Conservation (phyloP, 30 jellyfish, hydroid and myxozoan genomes). For the Hydractinia echinata region DNA sequence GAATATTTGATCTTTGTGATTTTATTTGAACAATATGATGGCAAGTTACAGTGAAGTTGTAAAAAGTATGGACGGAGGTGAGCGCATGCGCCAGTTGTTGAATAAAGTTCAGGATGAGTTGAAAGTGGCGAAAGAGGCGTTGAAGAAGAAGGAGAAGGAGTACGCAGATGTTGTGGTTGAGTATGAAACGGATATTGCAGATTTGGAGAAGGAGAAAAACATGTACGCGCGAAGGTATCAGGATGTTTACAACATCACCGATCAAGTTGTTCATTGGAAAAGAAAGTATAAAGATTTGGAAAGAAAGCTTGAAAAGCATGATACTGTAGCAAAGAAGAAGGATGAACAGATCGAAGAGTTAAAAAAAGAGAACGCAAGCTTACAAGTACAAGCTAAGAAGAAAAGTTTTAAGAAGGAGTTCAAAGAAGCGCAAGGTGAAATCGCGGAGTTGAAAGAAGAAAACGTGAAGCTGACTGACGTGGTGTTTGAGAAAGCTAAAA, state of each 20-base stretch:
- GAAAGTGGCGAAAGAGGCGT: background rate
- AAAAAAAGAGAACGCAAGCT: background rate
- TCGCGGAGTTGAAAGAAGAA: background rate
- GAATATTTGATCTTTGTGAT: no score
- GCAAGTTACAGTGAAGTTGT: no score
- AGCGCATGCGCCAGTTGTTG: background rate
- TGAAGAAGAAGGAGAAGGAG: background rate
- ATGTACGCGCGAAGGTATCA: background rate
- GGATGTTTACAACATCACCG: background rate
- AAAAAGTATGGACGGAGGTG: no score
- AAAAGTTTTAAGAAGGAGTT: background rate
- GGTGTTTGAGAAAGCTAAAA: background rate
- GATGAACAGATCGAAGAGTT: background rate
- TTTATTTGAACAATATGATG: no score
- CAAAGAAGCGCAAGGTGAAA: background rate
- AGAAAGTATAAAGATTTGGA: conserved; percentile 7
- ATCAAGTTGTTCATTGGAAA: background rate
- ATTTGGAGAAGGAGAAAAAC: background rate
- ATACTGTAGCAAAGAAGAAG: background rate
- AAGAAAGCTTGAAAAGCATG: background rate
- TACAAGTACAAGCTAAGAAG: background rate
- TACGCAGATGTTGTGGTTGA: background rate
- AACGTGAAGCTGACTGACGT: background rate
- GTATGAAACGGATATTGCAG: background rate
- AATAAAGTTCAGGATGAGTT: background rate